Evolutionary conservation across 2,113 vertebrate genomes (phyloP).

Genomic region (Semnornis frantzii): DNA sequence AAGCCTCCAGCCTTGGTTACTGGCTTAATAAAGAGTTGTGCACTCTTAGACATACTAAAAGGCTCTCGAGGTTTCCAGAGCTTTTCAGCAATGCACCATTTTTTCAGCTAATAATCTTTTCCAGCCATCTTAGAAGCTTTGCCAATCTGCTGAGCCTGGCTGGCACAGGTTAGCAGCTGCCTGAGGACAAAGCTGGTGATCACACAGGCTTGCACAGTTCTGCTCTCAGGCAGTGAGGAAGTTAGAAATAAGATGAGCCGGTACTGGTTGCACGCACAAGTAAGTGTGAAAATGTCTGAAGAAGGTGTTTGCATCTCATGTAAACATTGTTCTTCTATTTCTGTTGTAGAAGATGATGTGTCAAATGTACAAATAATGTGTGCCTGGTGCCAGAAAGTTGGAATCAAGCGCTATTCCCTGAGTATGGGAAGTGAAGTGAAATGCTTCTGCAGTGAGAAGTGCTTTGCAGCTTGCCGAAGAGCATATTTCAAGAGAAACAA

Average conservation of each 20-base stretch:
- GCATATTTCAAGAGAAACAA: slow-evolving; percentile 99
- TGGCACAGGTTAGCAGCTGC: slow-evolving; percentile 6
- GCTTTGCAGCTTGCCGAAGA: slow-evolving; percentile 97
- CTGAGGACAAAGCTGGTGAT: background rate
- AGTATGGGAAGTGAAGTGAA: slow-evolving; percentile 99
- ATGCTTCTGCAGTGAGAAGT: slow-evolving; percentile 99
- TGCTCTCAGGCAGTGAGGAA: background rate
- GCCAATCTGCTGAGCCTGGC: background rate
- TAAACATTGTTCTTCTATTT: slow-evolving; percentile 82
- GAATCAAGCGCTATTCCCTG: slow-evolving; percentile 97
- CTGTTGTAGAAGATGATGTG: slow-evolving; percentile 92
- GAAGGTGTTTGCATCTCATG: slow-evolving; percentile 74
- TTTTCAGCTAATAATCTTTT: slow-evolving; percentile 46
- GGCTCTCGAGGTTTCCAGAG: background rate
- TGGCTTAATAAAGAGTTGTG: background rate
- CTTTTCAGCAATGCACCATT: slow-evolving; percentile 27
- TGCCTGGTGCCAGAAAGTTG: slow-evolving; percentile 99
- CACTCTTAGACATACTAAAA: background rate
- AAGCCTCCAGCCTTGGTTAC: background rate
- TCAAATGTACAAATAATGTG: slow-evolving; percentile 99
- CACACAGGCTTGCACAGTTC: background rate
- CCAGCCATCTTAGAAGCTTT: slow-evolving; percentile 31
- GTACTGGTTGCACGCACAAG: slow-evolving; percentile 31
- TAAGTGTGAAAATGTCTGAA: slow-evolving; percentile 63
- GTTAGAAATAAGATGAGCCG: background rate